Evolutionary conservation across 1,140 invertebrate species (phyloP).

Genomic region (Mamestra configurata): DNA sequence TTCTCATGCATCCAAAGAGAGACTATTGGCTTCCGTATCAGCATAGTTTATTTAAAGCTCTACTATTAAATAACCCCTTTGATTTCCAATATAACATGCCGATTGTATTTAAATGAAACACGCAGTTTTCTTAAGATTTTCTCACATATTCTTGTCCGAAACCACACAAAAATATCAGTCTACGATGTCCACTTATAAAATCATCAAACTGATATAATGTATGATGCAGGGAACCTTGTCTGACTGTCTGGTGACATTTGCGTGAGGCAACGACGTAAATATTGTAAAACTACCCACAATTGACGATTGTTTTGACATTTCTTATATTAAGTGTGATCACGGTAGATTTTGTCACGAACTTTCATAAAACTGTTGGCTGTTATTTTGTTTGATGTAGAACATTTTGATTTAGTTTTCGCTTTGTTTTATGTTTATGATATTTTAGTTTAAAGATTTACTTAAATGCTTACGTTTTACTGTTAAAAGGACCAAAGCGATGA

Average conservation of each 20-base stretch:
- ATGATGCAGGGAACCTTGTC: not conserved
- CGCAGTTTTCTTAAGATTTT: slow-evolving; percentile 16
- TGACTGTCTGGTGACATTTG: slow-evolving; percentile 29
- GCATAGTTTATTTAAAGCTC: too few species aligned
- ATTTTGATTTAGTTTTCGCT: not conserved
- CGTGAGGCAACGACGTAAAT: slow-evolving; percentile 28
- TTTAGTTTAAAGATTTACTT: too few species aligned
- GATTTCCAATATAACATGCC: too few species aligned
- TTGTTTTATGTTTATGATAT: too few species aligned
- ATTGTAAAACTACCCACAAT: not conserved
- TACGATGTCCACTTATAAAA: slow-evolving; percentile 7
- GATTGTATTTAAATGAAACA: too few species aligned
- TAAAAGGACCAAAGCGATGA: too few species aligned
- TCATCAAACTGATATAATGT: slow-evolving; percentile 17
- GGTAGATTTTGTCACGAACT: not conserved
- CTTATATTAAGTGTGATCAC: slow-evolving; percentile 5
- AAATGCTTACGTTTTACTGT: too few species aligned
- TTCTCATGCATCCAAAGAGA: too few species aligned
- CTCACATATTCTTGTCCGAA: too few species aligned
- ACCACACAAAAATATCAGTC: not conserved
- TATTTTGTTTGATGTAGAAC: not conserved
- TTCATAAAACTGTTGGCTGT: not conserved
- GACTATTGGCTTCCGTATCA: too few species aligned
- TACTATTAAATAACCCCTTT: too few species aligned
- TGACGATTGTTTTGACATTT: slow-evolving; percentile 16